Base-by-base conservation (phyloP, 2,888 invertebrate species). In the Lomographa bimaculata region DNA sequence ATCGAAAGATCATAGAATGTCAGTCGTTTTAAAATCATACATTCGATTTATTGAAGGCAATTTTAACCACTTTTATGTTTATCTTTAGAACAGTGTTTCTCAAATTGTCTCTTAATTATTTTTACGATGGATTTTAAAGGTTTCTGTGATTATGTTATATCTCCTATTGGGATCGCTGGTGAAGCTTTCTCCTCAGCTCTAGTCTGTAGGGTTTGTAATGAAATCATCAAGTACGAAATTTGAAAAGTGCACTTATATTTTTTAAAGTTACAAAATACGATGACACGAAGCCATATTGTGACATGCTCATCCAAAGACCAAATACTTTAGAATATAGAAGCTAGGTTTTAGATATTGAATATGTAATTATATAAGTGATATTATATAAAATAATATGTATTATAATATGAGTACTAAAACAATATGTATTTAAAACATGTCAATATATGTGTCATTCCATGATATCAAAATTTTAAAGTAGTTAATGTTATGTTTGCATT, bases 221-320 rank as follows among this genome's bases (percentile, higher is more conserved):
- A 66, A 70, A 70, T 65, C 69, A 72, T 70, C 71, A 72, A 74
- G 71, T 81, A 80, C 68, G 62, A 74, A 81, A 84, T 79, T 80
- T 59, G 52, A 76, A 28, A 86, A 87, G 87, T 89, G 87, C 87
- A 84, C 87, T 89, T 87, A 86, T 78, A 77, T 80, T 74, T 72
- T 83, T 79, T 77, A 80, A 74, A 77, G 63, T 72, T 71, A 79
- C 72, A 79, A 75, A 76, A 66, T 27, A 45, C 35, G 72, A 80
- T 78, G 74, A 81, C 74, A 77, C 72, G n/a, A 81, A 72, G 84
- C 86, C 86, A 86, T 86, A 83, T 76, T 67, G 79, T 84, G 75
- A 85, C 80, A 84, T 74, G 85, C 84, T 85, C 86, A 86, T 82
- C 86, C 85, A 86, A 87, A 89, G 87, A 89, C 87, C 87, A 87